Conservation (phyloP, 2,113 vertebrate species). For the Otocyon megalotis region DNA sequence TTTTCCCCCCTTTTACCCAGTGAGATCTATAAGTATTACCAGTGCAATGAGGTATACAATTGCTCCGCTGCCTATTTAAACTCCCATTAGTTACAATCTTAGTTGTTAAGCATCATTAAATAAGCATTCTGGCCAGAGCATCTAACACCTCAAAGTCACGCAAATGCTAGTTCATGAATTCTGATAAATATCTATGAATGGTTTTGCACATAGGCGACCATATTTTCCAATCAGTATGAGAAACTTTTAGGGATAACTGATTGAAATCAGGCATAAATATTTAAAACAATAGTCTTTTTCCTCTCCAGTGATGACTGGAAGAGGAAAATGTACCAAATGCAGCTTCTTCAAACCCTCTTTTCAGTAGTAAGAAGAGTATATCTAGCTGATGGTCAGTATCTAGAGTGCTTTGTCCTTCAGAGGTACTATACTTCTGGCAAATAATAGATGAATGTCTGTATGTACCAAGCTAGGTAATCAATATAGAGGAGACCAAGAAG, state of each 20-base stretch:
- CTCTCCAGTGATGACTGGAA: not conserved
- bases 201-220: slow-evolving; percentile 7
- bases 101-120: slow-evolving; percentile 72
- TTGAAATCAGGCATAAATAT: slow-evolving; percentile 30
- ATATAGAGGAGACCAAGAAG: not conserved
- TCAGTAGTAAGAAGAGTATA: not conserved
- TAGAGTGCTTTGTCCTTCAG: not conserved
- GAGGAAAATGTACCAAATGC: not conserved
- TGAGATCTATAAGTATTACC: slow-evolving; percentile 62
- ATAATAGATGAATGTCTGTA: no score
- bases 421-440: not conserved
- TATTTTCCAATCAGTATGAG: slow-evolving; percentile 39
- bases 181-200: slow-evolving; percentile 61
- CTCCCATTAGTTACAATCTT: slow-evolving; percentile 74
- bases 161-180: slow-evolving; percentile 73
- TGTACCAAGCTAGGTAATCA: not conserved
- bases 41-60: slow-evolving; percentile 48
- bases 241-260: not conserved
- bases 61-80: slow-evolving; percentile 68
- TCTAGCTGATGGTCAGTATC: not conserved
- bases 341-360: not conserved
- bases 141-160: slow-evolving; percentile 68
- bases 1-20: not conserved
- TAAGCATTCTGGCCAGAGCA: slow-evolving; percentile 61
- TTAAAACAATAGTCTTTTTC: not conserved